Percentiles rank a stretch among this genome's conserved stretches.
phyloP scores from a whole-genome alignment of 2,888 invertebrate genomes.

The Euphydryas editha region DNA sequence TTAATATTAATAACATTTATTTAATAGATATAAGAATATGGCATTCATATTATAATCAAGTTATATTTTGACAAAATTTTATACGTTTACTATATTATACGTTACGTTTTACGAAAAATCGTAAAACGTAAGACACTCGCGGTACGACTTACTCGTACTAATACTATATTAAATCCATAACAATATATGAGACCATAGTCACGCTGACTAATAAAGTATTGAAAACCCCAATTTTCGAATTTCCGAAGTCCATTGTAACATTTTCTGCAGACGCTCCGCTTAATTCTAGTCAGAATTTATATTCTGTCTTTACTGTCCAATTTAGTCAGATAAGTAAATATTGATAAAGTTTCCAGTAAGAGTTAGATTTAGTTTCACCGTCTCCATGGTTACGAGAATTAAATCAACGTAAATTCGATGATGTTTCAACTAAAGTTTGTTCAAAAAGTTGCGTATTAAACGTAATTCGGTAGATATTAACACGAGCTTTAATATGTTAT shows the following conservation, averaged over 20 bases:
- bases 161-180: slow-evolving; percentile 13
- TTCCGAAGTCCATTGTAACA: slow-evolving; percentile 24
- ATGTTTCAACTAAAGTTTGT: slow-evolving; percentile 4
- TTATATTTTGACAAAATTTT: no score
- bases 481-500: neutral
- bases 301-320: slow-evolving; percentile 41
- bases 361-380: slow-evolving; percentile 36
- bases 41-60: no score
- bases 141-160: no score
- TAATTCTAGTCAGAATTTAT: slow-evolving; percentile 39
- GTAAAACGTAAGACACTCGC: neutral
- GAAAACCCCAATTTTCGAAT: slow-evolving; percentile 28
- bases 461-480: slow-evolving; percentile 1
- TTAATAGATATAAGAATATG: no score
- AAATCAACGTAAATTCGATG: slow-evolving; percentile 7
- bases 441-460: neutral
- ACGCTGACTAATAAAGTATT: slow-evolving; percentile 24
- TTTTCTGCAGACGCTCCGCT: slow-evolving; percentile 25
- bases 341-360: slow-evolving; percentile 44
- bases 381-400: neutral
- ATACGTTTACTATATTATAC: no score
- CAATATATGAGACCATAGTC: slow-evolving; percentile 17
- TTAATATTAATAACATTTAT: no score
- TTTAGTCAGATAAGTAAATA: slow-evolving; percentile 46
- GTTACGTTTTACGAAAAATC: no score